Evolutionary conservation across 1,140 invertebrate genomes (phyloP), one percentile per base, ranked within the genome.

Genomic region (Frieseomelitta varia): DNA sequence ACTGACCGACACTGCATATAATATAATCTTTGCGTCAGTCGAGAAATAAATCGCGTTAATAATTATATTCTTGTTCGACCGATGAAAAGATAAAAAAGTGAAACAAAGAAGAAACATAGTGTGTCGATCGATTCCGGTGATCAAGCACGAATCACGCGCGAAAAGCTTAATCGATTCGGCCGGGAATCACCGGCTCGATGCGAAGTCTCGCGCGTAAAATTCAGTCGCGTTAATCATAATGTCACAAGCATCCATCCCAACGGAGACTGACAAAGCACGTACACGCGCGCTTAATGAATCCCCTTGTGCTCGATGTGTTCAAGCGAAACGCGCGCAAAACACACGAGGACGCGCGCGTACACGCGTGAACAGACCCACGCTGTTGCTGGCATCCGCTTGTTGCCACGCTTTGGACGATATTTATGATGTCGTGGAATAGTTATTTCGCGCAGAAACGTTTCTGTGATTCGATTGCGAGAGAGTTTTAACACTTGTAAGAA

Each of bases 191-290:
- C 19, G 24, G 73, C 61, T 63, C 56, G 74, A 76, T 47, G 74
- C 58, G 74, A 63, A 63, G 30, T 78, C 74, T 69, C 74, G n/a
- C 76, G 24, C 34, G 81, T 56, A 75, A 88, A 87, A 87, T 88
- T 87, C 87, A 81, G 84, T 77, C 81, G 83, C 81, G 87, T 88
- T 88, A 88, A 88, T 88, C 87, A 88, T 88, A 88, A 88, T 77
- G 87, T 88, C 87, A 88, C 87, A 58, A 85, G 75, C 86, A 88
- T 56, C 87, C 86, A 84, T 79, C 87, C 68, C 87, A 82, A 81
- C 81, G 78, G 87, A 88, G 87, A 88, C 87, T 88, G 86, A 87
- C 81, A 84, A 88, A 84, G 87, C 73, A 79, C 87, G 87, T 87
- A 88, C 87, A 87, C 81, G 83, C 81, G 82, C 81, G 65, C 81